These are phyloP conservation scores for Lycaena phlaeas DNA, from an alignment of 2,888 invertebrate genomes.

Conservation along the genomic window DNA sequence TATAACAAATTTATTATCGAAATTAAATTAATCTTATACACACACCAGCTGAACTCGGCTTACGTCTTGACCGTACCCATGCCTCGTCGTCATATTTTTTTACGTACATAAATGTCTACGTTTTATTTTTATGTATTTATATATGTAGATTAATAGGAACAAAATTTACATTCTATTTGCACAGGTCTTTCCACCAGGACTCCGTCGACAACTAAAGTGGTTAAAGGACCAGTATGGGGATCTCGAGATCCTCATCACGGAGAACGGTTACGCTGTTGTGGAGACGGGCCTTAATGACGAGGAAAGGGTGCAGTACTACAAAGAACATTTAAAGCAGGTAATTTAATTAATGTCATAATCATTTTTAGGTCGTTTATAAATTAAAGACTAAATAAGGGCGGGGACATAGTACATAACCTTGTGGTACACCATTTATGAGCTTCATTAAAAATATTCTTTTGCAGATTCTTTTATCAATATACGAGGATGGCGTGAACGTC, in stretches of 20 bases:
- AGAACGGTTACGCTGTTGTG: conserved; percentile 42
- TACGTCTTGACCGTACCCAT: no score
- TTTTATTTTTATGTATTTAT: no score
- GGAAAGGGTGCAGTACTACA: conserved; percentile 26
- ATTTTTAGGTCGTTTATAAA: no score
- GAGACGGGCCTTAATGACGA: conserved; percentile 27
- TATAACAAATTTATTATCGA: no score
- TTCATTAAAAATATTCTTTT: neutral
- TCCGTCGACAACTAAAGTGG: conserved; percentile 7
- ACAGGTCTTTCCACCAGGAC: conserved; percentile 1
- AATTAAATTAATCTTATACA: no score
- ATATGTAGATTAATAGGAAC: no score
- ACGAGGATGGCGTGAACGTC: conserved; percentile 69
- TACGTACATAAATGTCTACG: no score
- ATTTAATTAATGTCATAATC: no score
- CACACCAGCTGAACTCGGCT: no score
- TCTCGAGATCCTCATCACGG: conserved; percentile 43
- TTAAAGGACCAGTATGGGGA: conserved; percentile 4
- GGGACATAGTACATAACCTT: no score
- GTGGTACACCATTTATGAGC: neutral
- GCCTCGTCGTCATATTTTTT: no score
- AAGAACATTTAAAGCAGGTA: conserved; percentile 28
- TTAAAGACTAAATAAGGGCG: no score
- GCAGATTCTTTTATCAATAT: conserved; percentile 32
- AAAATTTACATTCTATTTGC: neutral